Evolutionary conservation across 2,888 invertebrate genomes (phyloP).

Genomic region (Ochropacha duplaris): DNA sequence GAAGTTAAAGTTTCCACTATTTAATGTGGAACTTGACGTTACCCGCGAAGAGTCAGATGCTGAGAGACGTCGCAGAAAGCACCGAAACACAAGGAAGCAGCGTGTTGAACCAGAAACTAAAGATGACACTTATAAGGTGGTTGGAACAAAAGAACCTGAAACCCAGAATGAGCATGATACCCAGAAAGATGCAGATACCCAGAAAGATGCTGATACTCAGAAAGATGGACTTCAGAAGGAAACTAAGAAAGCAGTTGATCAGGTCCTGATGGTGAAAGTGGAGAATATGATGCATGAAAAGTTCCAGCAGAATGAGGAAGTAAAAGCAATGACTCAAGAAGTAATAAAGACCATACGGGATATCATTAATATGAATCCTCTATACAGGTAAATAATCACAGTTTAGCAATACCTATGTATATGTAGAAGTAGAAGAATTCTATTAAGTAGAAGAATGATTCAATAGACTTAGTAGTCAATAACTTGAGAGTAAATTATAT

Average conservation of each 20-base stretch:
- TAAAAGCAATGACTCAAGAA: conserved; percentile 98
- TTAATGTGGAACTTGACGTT: conserved; percentile 92
- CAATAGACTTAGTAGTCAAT: too few relatives aligned
- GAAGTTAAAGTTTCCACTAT: conserved; percentile 92
- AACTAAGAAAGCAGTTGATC: conserved; percentile 51
- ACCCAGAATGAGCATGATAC: background rate
- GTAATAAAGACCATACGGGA: conserved; percentile 98
- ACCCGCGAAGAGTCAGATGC: conserved; percentile 89
- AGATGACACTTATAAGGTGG: background rate
- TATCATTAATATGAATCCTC: conserved; percentile 97
- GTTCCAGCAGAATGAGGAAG: conserved; percentile 95
- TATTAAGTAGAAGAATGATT: too few relatives aligned
- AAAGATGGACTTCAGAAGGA: conserved; percentile 26
- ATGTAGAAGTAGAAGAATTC: too few relatives aligned
- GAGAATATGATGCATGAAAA: conserved; percentile 95
- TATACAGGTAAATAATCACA: conserved; percentile 89
- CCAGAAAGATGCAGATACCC: background rate
- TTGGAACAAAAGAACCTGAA: background rate
- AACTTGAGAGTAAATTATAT: too few relatives aligned
- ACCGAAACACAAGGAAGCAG: conserved; percentile 61
- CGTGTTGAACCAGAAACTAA: conserved; percentile 18
- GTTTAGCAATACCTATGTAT: too few relatives aligned
- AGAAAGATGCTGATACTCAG: conserved; percentile 33
- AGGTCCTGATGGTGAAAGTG: conserved; percentile 95
- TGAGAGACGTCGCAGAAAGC: conserved; percentile 80